These are phyloP conservation scores for Oreochromis tanganicae DNA, from an alignment of 2,113 vertebrate genomes.

Conservation along the genomic window DNA sequence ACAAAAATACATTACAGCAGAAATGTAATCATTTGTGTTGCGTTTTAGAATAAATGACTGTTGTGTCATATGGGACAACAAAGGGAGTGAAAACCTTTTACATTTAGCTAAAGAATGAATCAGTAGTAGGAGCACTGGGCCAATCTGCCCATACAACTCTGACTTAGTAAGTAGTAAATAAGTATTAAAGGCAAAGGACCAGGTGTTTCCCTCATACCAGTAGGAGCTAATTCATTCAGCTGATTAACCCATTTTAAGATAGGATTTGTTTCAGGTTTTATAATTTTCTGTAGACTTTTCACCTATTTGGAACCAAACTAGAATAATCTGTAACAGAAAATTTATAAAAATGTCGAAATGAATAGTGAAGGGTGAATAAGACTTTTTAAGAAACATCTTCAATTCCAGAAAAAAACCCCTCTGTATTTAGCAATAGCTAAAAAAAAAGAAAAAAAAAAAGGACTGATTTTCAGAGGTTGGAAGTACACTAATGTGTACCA, in stretches of 20 bases:
- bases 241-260: background rate
- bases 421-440: background rate
- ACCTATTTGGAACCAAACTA: background rate
- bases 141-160: background rate
- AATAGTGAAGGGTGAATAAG: background rate
- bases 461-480: background rate
- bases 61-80: background rate
- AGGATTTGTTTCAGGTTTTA: background rate
- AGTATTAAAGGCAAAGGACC: background rate
- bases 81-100: background rate
- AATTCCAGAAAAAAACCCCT: background rate
- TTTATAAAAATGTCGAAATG: background rate
- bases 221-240: background rate
- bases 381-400: background rate
- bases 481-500: background rate
- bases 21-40: background rate
- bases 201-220: background rate
- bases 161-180: background rate
- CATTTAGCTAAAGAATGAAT: background rate
- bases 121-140: background rate
- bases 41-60: background rate
- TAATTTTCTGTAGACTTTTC: background rate
- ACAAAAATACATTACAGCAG: background rate
- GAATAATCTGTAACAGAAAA: background rate
- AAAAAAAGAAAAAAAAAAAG: background rate